A percentile compares a stretch with the other conserved stretches of the same genome.
Evolutionary conservation across 2,113 vertebrate genomes (phyloP).

Genomic region (Kryptolebias marmoratus): DNA sequence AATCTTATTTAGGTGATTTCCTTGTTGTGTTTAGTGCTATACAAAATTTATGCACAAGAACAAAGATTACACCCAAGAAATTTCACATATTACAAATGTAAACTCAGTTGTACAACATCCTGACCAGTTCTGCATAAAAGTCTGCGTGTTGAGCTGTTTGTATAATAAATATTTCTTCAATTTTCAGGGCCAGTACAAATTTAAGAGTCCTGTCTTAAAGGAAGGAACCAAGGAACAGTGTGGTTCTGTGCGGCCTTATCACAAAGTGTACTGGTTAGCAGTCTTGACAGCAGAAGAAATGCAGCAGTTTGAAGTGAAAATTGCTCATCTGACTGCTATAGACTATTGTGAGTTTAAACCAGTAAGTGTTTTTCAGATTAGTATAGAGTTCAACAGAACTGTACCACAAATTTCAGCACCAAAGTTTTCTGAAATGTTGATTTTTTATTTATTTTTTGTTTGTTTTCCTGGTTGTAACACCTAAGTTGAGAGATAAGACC

Average conservation of each 20-base stretch:
- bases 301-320: slow-evolving; percentile 74
- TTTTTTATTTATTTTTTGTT: slow-evolving; percentile 53
- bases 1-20: no score
- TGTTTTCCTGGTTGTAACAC: slow-evolving; percentile 66
- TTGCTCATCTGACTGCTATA: slow-evolving; percentile 64
- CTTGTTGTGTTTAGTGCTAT: no score
- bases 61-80: no score
- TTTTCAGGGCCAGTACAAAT: slow-evolving; percentile 71
- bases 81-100: no score
- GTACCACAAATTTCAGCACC: background rate
- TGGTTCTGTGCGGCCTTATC: slow-evolving; percentile 65
- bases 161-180: background rate
- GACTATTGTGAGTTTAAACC: slow-evolving; percentile 73
- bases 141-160: background rate
- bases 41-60: no score
- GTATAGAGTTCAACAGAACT: background rate
- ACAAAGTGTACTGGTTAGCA: slow-evolving; percentile 77
- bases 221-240: slow-evolving; percentile 39
- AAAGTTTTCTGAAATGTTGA: background rate
- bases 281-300: slow-evolving; percentile 73
- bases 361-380: slow-evolving; percentile 53
- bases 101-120: no score
- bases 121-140: no score
- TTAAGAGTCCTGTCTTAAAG: slow-evolving; percentile 74
- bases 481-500: slow-evolving; percentile 66